Percentiles rank a stretch among this genome's conserved stretches.
These are phyloP conservation scores for Apistogramma diplotaenia DNA, from an alignment of 2,113 vertebrate species.

Conservation along the genomic window DNA sequence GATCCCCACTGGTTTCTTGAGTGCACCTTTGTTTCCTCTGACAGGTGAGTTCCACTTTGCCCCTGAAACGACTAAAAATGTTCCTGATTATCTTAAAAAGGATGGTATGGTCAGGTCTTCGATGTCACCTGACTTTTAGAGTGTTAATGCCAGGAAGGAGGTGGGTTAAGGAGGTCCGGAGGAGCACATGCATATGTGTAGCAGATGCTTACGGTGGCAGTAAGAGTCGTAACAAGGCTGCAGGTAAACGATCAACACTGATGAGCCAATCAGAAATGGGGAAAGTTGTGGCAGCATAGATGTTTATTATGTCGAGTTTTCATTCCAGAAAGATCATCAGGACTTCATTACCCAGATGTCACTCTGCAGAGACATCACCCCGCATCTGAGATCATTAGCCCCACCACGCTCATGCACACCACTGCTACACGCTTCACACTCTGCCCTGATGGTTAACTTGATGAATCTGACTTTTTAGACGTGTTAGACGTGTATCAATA, in stretches of 20 bases:
- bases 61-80: not conserved
- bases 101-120: not conserved
- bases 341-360: constrained; percentile 72
- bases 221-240: not conserved
- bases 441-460: constrained; percentile 48
- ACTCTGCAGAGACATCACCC: constrained; percentile 48
- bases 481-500: constrained; percentile 65
- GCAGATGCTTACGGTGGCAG: not conserved
- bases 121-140: not conserved
- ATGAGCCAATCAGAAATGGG: not conserved
- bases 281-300: not conserved
- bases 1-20: not conserved
- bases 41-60: not conserved
- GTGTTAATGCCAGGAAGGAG: not conserved
- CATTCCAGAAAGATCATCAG: constrained; percentile 53
- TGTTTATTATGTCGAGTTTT: constrained; percentile 36
- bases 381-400: constrained; percentile 33
- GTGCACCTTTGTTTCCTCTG: not conserved
- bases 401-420: constrained; percentile 3
- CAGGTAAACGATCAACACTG: not conserved
- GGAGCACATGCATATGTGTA: not conserved
- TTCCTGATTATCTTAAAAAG: not conserved
- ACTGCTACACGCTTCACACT: not conserved
- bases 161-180: not conserved
- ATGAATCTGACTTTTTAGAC: constrained; percentile 60